Evolutionary conservation across 2,888 invertebrate genomes (phyloP), one percentile per base, ranked within the genome.

Genomic region (Geophilus truncorum): DNA sequence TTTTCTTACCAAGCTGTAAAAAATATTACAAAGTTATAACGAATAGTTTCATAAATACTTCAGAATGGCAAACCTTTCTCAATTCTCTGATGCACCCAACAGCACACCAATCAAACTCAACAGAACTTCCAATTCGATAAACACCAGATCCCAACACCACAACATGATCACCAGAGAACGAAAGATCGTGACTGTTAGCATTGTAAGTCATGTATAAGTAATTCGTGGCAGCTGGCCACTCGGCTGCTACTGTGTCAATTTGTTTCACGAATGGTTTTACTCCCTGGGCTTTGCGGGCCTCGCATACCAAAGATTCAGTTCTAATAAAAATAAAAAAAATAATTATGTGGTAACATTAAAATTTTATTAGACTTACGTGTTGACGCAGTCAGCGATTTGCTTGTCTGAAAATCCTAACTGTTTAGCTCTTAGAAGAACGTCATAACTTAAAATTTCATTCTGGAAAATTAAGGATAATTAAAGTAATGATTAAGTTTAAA

Each of bases 61-160:
- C 1, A 40, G 10, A 25, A 12, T 3, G 23, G 7, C 83, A 83
- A 82, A 89, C 88, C 84, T 93, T 93, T 83, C 95, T 90, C 15
- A 99, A 88, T 87, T 99, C 97, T 81, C 95, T 90, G 76, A 98
- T 90, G 86, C 98, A 99, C 51, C 97, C 95, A 0, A 99, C 98
- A 21, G 98, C 98, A 86, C 98, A 99, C 94, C 98, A 99, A 88
- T 99, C 99, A 87, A 99, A 99, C 88, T 99, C 99, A 6, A 99
- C 99, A 0, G 98, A 98, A 86, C 97, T 96, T n/a, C 97, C 98
- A 83, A 98, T 98, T 81, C 98, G 91, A 86, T 98, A 98, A 0
- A 98, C 97, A 6, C 97, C 97, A 5, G 97, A 97, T 87, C 97
- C 97, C 77, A 97, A 91, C 1, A 97, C 97, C 92, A 97, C 94